Conservation (phyloP, 2,113 vertebrate species). For the Abramis brama region DNA sequence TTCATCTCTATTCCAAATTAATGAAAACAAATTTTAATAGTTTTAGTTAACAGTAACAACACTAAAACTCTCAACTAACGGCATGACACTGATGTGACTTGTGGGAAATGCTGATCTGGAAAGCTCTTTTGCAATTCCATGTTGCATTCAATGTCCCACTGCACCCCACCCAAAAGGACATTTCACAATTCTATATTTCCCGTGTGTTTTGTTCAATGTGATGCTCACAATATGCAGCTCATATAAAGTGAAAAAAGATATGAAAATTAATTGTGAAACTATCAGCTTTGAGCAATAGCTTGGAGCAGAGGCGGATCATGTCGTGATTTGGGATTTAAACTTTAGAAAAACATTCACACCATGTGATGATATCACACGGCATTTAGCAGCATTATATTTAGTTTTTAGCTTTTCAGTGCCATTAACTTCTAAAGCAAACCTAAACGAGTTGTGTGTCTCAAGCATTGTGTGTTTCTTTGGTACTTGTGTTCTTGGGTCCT, state of each 20-base stretch:
- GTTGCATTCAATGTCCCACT: background rate
- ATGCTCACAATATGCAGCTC: background rate
- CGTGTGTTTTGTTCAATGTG: background rate
- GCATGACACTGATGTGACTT: background rate
- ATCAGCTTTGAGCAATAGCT: background rate
- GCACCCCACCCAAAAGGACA: background rate
- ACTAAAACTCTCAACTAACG: background rate
- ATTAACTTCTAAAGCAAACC: background rate
- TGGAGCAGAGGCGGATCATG: background rate
- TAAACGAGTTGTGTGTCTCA: background rate
- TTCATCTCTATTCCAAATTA: no score
- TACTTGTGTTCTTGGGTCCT: background rate
- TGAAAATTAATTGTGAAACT: background rate
- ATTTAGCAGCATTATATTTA: background rate
- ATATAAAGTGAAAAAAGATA: slow-evolving; percentile 7
- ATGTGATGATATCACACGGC: background rate
- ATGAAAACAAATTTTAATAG: no score
- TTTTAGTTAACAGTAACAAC: no score
- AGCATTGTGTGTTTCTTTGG: background rate
- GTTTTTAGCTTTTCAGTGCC: background rate
- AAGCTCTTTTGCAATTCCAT: background rate
- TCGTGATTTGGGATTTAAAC: background rate
- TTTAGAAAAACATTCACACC: background rate
- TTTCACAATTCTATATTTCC: background rate
- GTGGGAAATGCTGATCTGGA: background rate